phyloP scores from a whole-genome alignment of 2,888 invertebrate genomes.

The Eristalis intricaria region DNA sequence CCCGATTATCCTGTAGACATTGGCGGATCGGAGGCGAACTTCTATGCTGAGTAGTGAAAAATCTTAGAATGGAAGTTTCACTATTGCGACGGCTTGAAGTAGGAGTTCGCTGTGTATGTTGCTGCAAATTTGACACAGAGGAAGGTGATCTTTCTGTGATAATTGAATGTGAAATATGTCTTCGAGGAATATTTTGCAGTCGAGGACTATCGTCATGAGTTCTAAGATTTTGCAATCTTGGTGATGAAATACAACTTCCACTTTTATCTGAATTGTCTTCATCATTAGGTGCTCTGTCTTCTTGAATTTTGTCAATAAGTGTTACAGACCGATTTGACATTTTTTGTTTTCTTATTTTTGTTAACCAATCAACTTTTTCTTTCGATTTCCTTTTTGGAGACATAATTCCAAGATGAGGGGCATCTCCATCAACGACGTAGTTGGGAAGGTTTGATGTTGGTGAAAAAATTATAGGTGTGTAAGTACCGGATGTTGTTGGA shows the following conservation, averaged over 20 bases:
- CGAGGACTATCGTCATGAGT: conserved; percentile 77
- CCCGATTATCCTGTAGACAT: conserved; percentile 29
- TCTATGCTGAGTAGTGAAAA: conserved; percentile 78
- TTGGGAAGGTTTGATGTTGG: conserved; percentile 89
- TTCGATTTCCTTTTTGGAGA: conserved; percentile 86
- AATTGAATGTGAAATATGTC: conserved; percentile 77
- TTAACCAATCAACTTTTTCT: conserved; percentile 88
- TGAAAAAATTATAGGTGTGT: conserved; percentile 81
- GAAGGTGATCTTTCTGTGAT: conserved; percentile 71
- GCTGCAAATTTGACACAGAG: conserved; percentile 48
- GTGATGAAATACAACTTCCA: conserved; percentile 75
- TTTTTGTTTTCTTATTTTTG: conserved; percentile 84
- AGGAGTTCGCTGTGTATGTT: conserved; percentile 77
- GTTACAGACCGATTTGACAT: conserved; percentile 75
- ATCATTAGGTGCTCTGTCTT: conserved; percentile 67
- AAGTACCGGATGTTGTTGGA: conserved; percentile 68
- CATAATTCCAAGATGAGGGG: conserved; percentile 87
- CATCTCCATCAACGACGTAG: conserved; percentile 88
- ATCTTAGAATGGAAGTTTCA: conserved; percentile 80
- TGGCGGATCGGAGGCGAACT: conserved; percentile 68
- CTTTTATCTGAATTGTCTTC: conserved; percentile 8
- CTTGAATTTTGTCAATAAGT: conserved; percentile 77
- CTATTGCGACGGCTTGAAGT: conserved; percentile 80
- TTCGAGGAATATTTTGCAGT: conserved; percentile 74
- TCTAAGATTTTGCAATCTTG: conserved; percentile 78